phyloP scores from a whole-genome alignment of 2,888 invertebrate species.

The Ganaspis brasiliensis region DNA sequence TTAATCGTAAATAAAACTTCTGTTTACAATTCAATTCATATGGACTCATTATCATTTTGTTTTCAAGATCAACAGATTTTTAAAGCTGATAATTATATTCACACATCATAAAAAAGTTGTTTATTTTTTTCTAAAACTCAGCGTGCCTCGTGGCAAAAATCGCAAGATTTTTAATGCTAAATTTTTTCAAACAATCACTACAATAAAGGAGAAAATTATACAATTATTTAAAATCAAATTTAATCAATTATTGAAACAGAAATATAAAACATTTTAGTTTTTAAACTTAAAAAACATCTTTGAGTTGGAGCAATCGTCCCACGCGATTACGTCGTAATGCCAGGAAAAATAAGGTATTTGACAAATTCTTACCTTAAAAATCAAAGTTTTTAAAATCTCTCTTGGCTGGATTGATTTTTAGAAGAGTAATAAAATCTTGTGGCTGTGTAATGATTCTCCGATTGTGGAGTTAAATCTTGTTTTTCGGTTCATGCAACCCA shows the following conservation, averaged over 20 bases:
- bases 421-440: neutral
- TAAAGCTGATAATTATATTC: neutral
- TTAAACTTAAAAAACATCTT: neutral
- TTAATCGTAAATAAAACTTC: neutral
- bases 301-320: neutral
- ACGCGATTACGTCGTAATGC: constrained; percentile 3
- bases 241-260: too few species aligned
- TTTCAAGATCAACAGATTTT: neutral
- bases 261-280: neutral
- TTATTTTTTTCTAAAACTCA: neutral
- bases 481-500: constrained; percentile 22
- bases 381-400: constrained; percentile 15
- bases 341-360: constrained; percentile 3
- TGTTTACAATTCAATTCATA: neutral
- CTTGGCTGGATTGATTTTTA: neutral
- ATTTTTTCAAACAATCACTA: neutral
- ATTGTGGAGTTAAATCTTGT: constrained; percentile 6
- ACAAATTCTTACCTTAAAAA: constrained; percentile 21
- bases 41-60: neutral
- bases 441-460: neutral
- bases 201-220: neutral
- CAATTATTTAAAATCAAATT: neutral
- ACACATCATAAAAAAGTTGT: neutral
- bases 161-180: neutral
- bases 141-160: neutral